Base-by-base conservation (phyloP, 2,797 vertebrate genomes). In the Emys orbicularis region DNA sequence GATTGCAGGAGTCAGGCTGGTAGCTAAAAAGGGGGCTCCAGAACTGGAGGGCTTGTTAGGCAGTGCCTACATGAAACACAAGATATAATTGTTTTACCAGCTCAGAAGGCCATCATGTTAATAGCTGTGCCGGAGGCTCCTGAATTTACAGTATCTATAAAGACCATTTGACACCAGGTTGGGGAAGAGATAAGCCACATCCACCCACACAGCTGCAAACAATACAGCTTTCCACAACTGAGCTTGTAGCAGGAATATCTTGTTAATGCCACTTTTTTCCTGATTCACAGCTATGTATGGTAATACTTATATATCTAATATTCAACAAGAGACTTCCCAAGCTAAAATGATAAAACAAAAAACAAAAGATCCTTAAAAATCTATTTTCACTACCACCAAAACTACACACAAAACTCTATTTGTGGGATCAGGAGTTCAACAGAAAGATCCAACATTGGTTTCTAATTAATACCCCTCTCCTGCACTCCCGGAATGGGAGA, bases 191-290 rank as follows among this genome's bases (percentile, higher is more conserved):
- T 25, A 80, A 41, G 1, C 59, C 56, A n/a, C 3, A 65, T 37
- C 37, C 1, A 13, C 87, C 79, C 41, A 83, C 29, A 72, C 8
- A 0, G n/a, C 3, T 21, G 50, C 12, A 57, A 0, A 5, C 2
- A 25, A 1, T 19, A 15, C 6, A 81, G 9, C 49, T 81, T 92
- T 92, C 37, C 59, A 72, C 21, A 3, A 29, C 3, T 41, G 12
- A 13, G 34, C 77, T 1, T 21, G 0, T 72, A 52, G 6, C 2
- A 3, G 6, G 27, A 44, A 5, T 84, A 29, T 53, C 54, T 50
- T 50, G 52, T 53, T 53, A 53, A n/a, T 72, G 3, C 4, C 18
- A 54, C 5, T 52, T 90, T 83, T 56, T 6, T 15, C 27, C 12
- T 10, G 3, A 80, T 86, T 95, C 65, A 76, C 87, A 61, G 12